phyloP scores from a whole-genome alignment of 1,140 invertebrate genomes.

The Heliconius himera region DNA sequence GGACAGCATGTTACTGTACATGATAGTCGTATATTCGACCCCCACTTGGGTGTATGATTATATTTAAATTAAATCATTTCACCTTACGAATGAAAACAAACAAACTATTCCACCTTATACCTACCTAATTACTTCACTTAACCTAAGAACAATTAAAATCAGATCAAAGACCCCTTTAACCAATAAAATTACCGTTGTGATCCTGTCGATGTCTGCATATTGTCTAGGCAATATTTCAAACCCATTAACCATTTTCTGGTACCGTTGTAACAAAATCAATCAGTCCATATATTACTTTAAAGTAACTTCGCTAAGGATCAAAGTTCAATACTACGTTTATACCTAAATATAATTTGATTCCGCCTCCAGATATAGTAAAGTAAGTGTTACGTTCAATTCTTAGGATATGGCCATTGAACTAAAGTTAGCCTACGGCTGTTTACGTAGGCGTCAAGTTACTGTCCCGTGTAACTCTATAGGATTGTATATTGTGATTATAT shows the following conservation, averaged over 20 bases:
- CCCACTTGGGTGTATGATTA: not conserved
- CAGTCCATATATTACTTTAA: not conserved
- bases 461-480: constrained; percentile 3
- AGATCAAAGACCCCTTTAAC: constrained; percentile 38
- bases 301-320: not conserved
- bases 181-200: constrained; percentile 40
- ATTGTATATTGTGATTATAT: constrained; percentile 4
- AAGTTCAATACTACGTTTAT: not conserved
- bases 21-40: not conserved
- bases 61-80: no score
- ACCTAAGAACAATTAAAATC: constrained; percentile 1
- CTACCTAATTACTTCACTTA: not conserved
- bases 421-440: constrained; percentile 21
- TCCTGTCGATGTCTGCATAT: constrained; percentile 19
- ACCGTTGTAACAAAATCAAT: constrained; percentile 17
- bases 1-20: not conserved
- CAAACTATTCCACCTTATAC: no score
- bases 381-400: constrained; percentile 31
- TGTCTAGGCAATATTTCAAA: not conserved
- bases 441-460: constrained; percentile 24
- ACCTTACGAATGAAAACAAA: no score
- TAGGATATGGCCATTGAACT: constrained; percentile 33
- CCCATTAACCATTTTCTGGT: constrained; percentile 32
- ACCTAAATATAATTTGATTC: constrained; percentile 20
- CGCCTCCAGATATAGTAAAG: constrained; percentile 40